Percentiles rank a stretch among this genome's conserved stretches.
Evolutionary conservation across 2,113 vertebrate genomes (phyloP).

Genomic region (Calyptomena viridis): DNA sequence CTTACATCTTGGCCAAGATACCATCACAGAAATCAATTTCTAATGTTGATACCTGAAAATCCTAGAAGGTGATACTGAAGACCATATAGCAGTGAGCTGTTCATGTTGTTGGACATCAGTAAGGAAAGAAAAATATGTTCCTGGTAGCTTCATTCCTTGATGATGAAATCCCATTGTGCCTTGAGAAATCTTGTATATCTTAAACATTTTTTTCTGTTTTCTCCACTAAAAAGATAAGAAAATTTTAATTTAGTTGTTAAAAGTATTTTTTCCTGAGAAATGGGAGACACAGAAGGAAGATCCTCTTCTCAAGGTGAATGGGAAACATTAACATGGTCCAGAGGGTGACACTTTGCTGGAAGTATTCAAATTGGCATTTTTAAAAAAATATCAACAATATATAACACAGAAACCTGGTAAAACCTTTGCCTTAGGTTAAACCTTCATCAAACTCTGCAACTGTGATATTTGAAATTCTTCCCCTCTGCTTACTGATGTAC

Average conservation of each 20-base stretch:
- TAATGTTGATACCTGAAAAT: background rate
- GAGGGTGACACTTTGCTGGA: background rate
- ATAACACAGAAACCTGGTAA: background rate
- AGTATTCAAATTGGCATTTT: background rate
- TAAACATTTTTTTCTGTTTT: background rate
- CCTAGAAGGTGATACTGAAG: background rate
- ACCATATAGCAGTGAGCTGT: background rate
- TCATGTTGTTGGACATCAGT: background rate
- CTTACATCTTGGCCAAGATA: background rate
- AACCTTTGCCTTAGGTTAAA: background rate
- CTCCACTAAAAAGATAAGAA: background rate
- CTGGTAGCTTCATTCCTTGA: background rate
- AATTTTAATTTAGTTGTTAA: background rate
- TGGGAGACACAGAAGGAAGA: background rate
- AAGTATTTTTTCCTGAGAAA: background rate
- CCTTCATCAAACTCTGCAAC: background rate
- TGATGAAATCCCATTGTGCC: background rate
- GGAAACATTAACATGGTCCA: background rate
- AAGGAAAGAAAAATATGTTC: background rate
- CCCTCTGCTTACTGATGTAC: background rate
- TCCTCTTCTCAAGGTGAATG: background rate
- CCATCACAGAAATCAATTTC: background rate
- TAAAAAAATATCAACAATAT: background rate
- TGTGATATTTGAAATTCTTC: background rate
- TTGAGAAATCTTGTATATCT: background rate